phyloP scores from a whole-genome alignment of 2,888 invertebrate genomes.

The Prenolepis imparis region DNA sequence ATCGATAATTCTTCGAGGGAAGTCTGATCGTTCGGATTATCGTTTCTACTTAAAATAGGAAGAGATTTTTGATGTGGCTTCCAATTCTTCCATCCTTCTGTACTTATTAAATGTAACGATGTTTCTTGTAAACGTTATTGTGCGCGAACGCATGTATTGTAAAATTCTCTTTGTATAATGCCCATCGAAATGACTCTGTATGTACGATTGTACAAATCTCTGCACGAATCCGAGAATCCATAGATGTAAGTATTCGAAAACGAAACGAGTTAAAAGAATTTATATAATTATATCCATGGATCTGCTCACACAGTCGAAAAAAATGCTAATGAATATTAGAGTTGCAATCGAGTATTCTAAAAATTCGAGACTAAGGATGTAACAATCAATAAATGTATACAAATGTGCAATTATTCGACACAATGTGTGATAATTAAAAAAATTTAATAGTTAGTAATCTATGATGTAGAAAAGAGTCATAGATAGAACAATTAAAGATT shows the following conservation, averaged over 20 bases:
- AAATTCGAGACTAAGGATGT: constrained; percentile 20
- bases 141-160: constrained; percentile 7
- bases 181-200: constrained; percentile 73
- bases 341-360: constrained; percentile 22
- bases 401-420: constrained; percentile 38
- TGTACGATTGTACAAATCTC: constrained; percentile 41
- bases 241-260: constrained; percentile 38
- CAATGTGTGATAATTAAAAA: constrained; percentile 21
- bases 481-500: not conserved
- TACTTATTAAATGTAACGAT: constrained; percentile 72
- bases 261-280: not conserved
- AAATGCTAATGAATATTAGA: not conserved
- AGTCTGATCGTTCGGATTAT: constrained; percentile 21
- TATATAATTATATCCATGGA: constrained; percentile 24
- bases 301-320: not conserved
- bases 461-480: constrained; percentile 23
- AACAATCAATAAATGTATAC: not conserved
- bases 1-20: constrained; percentile 14
- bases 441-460: constrained; percentile 24
- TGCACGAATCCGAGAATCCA: constrained; percentile 51
- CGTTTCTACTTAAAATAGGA: constrained; percentile 41
- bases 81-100: constrained; percentile 69
- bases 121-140: constrained; percentile 45
- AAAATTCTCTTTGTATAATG: constrained; percentile 53
- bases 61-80: constrained; percentile 65